phyloP scores from a whole-genome alignment of 2,797 vertebrate genomes.

The Scolopax rusticola region DNA sequence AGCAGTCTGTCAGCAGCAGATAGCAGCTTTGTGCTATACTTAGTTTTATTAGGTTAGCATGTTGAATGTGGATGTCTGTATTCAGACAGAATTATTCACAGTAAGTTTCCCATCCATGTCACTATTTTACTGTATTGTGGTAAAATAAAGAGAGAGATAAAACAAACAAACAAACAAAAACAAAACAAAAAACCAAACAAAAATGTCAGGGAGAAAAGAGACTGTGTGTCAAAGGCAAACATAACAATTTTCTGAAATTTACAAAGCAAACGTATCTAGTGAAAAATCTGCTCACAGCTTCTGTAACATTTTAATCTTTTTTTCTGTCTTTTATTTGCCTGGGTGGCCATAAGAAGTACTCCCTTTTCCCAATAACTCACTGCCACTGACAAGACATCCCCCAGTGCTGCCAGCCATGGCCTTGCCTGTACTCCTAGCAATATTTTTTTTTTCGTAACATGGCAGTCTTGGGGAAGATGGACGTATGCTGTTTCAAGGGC shows the following conservation, averaged over 20 bases:
- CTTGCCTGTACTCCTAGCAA: background rate
- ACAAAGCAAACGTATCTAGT: background rate
- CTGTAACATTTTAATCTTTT: background rate
- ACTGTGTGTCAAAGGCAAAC: background rate
- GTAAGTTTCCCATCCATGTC: background rate
- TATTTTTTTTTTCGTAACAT: background rate
- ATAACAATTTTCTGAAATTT: background rate
- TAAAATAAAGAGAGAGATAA: background rate
- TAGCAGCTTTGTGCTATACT: background rate
- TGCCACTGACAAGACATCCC: rapidly evolving
- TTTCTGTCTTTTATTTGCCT: background rate
- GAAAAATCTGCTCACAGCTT: background rate
- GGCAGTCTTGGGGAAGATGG: background rate
- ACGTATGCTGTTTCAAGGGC: rapidly evolving
- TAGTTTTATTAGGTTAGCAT: background rate
- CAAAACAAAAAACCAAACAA: rapidly evolving
- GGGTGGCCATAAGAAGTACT: background rate
- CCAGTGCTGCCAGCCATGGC: rapidly evolving
- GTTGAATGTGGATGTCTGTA: background rate
- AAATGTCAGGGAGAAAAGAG: rapidly evolving
- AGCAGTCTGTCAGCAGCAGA: background rate
- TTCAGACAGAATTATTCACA: background rate
- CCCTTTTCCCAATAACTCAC: background rate
- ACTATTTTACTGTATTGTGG: background rate
- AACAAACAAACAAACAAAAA: rapidly evolving